Percentiles rank a stretch among this genome's conserved stretches.
Conservation (phyloP, 37 sponge, comb jelly and placozoan species). For the Crambe crambe region DNA sequence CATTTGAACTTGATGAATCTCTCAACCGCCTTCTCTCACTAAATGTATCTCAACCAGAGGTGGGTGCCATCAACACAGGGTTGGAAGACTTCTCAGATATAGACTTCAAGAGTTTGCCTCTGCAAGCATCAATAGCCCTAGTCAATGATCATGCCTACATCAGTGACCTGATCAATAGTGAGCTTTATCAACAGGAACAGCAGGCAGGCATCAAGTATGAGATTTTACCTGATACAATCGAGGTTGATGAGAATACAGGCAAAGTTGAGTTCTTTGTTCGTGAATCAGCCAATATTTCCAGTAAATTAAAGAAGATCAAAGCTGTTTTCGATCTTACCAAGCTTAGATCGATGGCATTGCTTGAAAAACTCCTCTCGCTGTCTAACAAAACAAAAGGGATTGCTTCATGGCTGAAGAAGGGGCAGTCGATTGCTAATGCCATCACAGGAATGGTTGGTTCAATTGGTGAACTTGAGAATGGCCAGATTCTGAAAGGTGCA, state of each 20-base stretch:
- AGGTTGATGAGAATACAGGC: not conserved
- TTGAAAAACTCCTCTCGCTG: conserved; percentile 1
- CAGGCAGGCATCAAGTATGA: not conserved
- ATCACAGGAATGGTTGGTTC: not conserved
- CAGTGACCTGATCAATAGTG: conserved; percentile 9
- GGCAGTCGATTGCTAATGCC: not conserved
- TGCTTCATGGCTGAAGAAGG: not conserved
- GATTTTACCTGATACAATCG: not conserved
- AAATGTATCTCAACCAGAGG: no score
- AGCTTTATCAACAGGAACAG: not conserved
- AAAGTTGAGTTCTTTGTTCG: not conserved
- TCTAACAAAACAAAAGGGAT: not conserved
- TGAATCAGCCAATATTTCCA: not conserved
- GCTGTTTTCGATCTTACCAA: not conserved
- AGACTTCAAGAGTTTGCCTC: no score
- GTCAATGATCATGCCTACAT: conserved; percentile 3
- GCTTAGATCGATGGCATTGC: not conserved
- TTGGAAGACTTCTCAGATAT: no score
- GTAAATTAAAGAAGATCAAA: not conserved
- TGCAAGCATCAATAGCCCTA: no score
- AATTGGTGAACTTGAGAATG: conserved; percentile 6
- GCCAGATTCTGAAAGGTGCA: not conserved
- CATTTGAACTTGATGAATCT: no score
- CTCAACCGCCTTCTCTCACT: no score
- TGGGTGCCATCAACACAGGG: no score